These are phyloP conservation scores for Virgularia gustaviana DNA, from an alignment of 92 coral and sea anemone species.

Conservation along the genomic window DNA sequence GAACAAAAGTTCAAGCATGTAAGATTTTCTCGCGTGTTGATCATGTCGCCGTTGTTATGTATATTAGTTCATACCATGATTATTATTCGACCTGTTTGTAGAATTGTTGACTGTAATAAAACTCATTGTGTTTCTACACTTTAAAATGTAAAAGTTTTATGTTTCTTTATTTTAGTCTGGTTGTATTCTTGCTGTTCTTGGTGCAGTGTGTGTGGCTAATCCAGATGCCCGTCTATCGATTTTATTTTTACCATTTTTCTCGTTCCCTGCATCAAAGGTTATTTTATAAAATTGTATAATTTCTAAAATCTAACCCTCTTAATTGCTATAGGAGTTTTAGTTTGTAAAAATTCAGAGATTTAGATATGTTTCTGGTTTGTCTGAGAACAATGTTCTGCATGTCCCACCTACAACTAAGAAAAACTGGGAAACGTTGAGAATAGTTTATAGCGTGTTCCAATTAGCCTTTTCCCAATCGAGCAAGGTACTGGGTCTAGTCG, in stretches of 20 bases:
- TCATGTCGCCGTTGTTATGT: no score
- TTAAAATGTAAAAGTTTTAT: neutral
- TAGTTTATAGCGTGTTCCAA: no score
- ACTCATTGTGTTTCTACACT: no score
- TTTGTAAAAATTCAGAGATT: neutral
- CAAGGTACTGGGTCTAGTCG: no score
- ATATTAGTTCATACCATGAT: no score
- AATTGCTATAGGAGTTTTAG: neutral
- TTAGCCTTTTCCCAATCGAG: no score
- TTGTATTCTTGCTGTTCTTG: conserved; percentile 77
- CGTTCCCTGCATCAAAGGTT: conserved; percentile 86
- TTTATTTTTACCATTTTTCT: conserved; percentile 83
- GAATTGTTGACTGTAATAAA: neutral
- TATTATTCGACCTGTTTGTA: neutral
- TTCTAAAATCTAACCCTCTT: neutral
- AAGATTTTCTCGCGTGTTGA: no score
- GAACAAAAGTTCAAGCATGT: no score
- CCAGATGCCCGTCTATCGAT: conserved; percentile 79
- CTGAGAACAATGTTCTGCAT: neutral
- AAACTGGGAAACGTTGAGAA: no score
- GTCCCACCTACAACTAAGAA: neutral
- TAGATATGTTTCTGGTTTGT: neutral
- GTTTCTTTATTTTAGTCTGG: conserved; percentile 67
- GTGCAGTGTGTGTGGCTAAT: conserved; percentile 68
- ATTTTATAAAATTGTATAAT: neutral